These are phyloP conservation scores for Troglohyphantes excavatus DNA, from an alignment of 2,888 invertebrate genomes.

Conservation along the genomic window DNA sequence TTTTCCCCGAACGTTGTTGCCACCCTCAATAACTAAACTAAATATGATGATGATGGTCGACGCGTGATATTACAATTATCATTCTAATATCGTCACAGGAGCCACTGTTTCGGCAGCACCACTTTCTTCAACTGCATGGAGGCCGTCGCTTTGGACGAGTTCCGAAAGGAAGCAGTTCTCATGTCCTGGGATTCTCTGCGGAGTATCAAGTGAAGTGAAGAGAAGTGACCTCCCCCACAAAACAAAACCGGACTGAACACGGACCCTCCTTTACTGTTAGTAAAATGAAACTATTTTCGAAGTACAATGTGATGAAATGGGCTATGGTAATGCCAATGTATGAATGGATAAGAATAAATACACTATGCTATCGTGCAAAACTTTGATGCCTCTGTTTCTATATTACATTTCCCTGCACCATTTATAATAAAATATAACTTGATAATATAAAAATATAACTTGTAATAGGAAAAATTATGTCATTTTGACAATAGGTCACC, in stretches of 20 bases:
- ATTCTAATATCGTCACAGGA: slow-evolving; percentile 7
- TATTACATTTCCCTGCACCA: no score
- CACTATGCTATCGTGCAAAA: no score
- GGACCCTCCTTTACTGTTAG: not conserved
- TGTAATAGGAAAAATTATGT: no score
- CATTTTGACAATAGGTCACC: no score
- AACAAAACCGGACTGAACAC: not conserved
- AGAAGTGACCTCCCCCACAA: not conserved
- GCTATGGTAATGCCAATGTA: no score
- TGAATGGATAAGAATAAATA: no score
- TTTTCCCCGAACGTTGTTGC: not conserved
- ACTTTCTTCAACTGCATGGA: slow-evolving; percentile 38
- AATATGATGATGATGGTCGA: not conserved
- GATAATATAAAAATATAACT: no score
- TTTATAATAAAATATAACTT: no score
- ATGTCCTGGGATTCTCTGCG: slow-evolving; percentile 6
- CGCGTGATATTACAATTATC: no score
- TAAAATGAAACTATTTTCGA: not conserved
- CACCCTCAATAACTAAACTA: not conserved
- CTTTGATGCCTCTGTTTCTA: no score
- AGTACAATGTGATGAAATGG: no score
- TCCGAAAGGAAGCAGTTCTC: not conserved
- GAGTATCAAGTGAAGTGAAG: not conserved
- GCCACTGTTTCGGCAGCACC: slow-evolving; percentile 24
- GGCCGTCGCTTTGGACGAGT: not conserved